Evolutionary conservation across 2,888 invertebrate genomes (phyloP).

Genomic region (Digitonthophagus gazella): DNA sequence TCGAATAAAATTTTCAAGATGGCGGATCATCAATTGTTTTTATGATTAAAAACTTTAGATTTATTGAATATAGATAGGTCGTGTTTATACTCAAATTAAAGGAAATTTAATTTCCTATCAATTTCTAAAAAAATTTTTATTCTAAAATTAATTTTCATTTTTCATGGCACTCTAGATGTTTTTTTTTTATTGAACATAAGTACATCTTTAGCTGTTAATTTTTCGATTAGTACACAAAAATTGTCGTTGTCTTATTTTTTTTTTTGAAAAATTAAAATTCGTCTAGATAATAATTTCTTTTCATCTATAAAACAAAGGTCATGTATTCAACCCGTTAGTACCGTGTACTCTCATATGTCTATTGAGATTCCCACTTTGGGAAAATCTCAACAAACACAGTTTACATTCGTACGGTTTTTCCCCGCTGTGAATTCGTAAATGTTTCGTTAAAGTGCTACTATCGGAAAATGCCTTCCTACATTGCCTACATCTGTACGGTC

Average conservation of each 20-base stretch:
- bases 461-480: slow-evolving; percentile 99
- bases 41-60: too few species aligned
- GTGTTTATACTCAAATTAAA: too few species aligned
- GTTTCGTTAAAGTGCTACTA: slow-evolving; percentile 97
- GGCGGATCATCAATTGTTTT: too few species aligned
- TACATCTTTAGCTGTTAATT: neutral
- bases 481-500: slow-evolving; percentile 89
- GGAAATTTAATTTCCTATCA: too few species aligned
- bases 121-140: too few species aligned
- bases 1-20: too few species aligned
- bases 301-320: slow-evolving; percentile 29
- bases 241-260: neutral
- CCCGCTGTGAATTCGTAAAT: slow-evolving; percentile 93
- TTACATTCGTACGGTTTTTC: slow-evolving; percentile 98
- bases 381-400: slow-evolving; percentile 91
- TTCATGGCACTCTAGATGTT: too few species aligned
- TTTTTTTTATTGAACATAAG: neutral
- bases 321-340: slow-evolving; percentile 47
- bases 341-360: slow-evolving; percentile 98
- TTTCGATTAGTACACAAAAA: slow-evolving; percentile 1
- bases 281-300: slow-evolving; percentile 12
- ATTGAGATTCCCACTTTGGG: slow-evolving; percentile 97
- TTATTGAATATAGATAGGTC: too few species aligned
- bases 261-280: neutral
- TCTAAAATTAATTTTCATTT: too few species aligned